Percentiles rank a stretch among this genome's conserved stretches.
phyloP scores from a whole-genome alignment of 1,140 invertebrate genomes.

The Trichoplusia ni region DNA sequence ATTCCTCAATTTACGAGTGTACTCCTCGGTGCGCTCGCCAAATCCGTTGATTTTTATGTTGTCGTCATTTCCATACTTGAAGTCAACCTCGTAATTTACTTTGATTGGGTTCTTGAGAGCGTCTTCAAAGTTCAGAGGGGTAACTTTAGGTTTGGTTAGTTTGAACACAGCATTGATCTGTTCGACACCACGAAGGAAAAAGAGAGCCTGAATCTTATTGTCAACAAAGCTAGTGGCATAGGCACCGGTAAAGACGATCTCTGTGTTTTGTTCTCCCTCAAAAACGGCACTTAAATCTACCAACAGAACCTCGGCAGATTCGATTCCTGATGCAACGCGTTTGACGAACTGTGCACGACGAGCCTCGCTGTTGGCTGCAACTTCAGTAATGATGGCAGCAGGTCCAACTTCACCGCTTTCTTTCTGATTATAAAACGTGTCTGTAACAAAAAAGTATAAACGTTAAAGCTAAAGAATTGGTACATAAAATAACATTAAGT shows the following conservation, averaged over 20 bases:
- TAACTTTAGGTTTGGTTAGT: slow-evolving; percentile 68
- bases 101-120: slow-evolving; percentile 79
- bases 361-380: slow-evolving; percentile 58
- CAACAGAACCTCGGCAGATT: slow-evolving; percentile 67
- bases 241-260: slow-evolving; percentile 79
- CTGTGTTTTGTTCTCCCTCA: slow-evolving; percentile 71
- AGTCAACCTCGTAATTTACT: slow-evolving; percentile 69
- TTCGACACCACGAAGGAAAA: slow-evolving; percentile 66
- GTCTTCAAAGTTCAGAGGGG: slow-evolving; percentile 78
- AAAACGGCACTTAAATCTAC: slow-evolving; percentile 81
- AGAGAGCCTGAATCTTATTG: slow-evolving; percentile 71
- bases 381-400: slow-evolving; percentile 50
- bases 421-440: slow-evolving; percentile 60
- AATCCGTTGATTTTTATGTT: slow-evolving; percentile 74
- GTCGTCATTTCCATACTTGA: slow-evolving; percentile 77
- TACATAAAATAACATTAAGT: neutral
- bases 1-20: slow-evolving; percentile 75
- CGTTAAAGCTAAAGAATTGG: neutral
- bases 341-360: slow-evolving; percentile 80
- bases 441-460: slow-evolving; percentile 44
- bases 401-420: slow-evolving; percentile 44
- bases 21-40: slow-evolving; percentile 75
- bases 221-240: slow-evolving; percentile 80
- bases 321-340: slow-evolving; percentile 78
- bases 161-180: slow-evolving; percentile 73